Evolutionary conservation across 2,113 vertebrate genomes (phyloP).

Genomic region (Scopus umbretta): DNA sequence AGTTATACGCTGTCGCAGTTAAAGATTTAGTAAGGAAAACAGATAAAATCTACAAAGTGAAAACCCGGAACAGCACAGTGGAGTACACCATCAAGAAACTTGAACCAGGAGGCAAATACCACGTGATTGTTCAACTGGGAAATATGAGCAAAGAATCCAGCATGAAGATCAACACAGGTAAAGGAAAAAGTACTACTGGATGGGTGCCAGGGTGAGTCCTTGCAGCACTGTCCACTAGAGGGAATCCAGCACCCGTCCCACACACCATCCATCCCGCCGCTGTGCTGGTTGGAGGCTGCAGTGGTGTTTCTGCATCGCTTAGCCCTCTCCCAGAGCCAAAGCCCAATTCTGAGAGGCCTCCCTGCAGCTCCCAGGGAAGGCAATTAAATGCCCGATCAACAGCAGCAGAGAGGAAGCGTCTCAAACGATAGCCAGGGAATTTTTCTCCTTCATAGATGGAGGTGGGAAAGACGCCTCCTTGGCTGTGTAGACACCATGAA

Average conservation of each 20-base stretch:
- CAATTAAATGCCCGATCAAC: fast-evolving
- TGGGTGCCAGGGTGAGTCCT: background rate
- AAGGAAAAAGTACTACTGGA: background rate
- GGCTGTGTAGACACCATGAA: background rate
- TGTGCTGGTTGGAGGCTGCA: background rate
- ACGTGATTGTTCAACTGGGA: constrained; percentile 84
- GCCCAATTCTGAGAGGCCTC: background rate
- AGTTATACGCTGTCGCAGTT: constrained; percentile 87
- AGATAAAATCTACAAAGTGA: constrained; percentile 88
- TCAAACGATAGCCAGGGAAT: background rate
- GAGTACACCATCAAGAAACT: constrained; percentile 85
- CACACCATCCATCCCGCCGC: background rate
- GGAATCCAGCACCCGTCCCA: background rate
- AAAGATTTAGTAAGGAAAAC: constrained; percentile 86
- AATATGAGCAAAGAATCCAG: constrained; percentile 98
- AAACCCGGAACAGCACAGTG: constrained; percentile 86
- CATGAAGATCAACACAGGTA: constrained; percentile 88
- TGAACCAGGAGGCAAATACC: constrained; percentile 91
- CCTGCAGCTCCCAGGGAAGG: background rate
- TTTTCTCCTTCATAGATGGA: background rate
- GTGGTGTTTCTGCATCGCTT: background rate
- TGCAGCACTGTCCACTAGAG: background rate
- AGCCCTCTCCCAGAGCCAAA: background rate
- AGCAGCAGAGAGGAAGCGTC: background rate
- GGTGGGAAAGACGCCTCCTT: background rate